Conservation (phyloP, 2,888 invertebrate genomes). For the Gibbula magus region DNA sequence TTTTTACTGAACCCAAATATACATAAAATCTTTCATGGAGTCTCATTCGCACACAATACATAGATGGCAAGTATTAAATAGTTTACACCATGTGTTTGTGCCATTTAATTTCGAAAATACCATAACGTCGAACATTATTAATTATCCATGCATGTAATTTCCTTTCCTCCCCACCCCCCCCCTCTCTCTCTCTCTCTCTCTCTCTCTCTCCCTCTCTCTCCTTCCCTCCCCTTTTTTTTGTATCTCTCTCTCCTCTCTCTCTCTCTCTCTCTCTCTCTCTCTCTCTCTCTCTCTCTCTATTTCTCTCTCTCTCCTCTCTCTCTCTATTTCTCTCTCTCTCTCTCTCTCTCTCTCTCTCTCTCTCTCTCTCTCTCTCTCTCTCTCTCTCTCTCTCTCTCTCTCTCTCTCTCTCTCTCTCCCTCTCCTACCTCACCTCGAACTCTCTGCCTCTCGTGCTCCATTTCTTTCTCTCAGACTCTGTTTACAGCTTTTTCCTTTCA, state of each 20-base stretch:
- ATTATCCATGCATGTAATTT: background rate
- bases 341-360: background rate
- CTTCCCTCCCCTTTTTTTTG: background rate
- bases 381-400: conserved; percentile 5
- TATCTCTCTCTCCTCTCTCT: background rate
- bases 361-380: background rate
- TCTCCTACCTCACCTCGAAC: conserved; percentile 25
- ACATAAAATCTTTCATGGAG: too few species aligned
- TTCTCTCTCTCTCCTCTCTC: too few species aligned
- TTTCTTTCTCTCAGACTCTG: too few species aligned
- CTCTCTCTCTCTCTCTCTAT: too few species aligned
- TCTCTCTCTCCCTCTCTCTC: background rate
- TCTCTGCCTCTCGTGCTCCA: background rate
- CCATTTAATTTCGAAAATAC: too few species aligned
- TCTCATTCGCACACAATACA: too few species aligned
- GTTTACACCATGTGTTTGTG: too few species aligned
- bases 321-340: too few species aligned
- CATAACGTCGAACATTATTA: too few species aligned
- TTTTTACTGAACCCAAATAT: too few species aligned
- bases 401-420: conserved; percentile 30
- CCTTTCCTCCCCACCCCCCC: background rate
- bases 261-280: background rate
- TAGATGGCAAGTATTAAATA: too few species aligned
- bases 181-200: background rate
- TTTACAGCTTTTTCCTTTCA: too few species aligned